Percentiles rank a stretch among this genome's conserved stretches.
phyloP scores from a whole-genome alignment of 2,797 vertebrate genomes.

The Clarias laeviceps region DNA sequence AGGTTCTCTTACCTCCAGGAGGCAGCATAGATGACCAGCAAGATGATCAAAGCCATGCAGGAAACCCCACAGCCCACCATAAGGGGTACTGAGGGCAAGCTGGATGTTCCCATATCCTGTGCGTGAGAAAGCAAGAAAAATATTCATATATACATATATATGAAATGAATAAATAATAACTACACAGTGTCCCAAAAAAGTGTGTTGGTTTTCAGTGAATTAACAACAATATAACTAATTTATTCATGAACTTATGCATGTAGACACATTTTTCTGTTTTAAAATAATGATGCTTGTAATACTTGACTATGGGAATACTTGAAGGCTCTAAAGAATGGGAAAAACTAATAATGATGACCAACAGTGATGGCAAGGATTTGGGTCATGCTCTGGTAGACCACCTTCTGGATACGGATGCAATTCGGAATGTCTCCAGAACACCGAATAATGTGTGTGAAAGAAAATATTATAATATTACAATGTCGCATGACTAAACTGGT shows the following conservation, averaged over 20 bases:
- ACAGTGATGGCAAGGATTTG: no score
- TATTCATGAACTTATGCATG: neutral
- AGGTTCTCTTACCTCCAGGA: slow-evolving; percentile 88
- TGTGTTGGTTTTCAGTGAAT: neutral
- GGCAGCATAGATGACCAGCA: slow-evolving; percentile 93
- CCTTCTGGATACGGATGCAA: neutral
- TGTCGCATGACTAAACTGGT: neutral
- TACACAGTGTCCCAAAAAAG: no score
- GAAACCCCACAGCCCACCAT: slow-evolving; percentile 98
- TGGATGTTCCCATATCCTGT: slow-evolving; percentile 90
- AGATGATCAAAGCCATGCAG: slow-evolving; percentile 91
- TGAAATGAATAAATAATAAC: neutral
- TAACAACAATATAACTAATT: neutral
- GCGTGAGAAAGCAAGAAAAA: slow-evolving; percentile 18
- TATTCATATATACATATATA: neutral
- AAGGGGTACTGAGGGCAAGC: slow-evolving; percentile 89
- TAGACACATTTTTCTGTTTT: neutral
- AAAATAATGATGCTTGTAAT: neutral
- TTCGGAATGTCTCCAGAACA: neutral
- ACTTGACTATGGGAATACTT: neutral
- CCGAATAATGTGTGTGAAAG: neutral
- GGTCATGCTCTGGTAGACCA: neutral
- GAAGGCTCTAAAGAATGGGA: neutral
- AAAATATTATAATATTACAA: neutral
- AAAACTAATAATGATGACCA: neutral